Percentiles rank a stretch among this genome's conserved stretches.
Evolutionary conservation across 2,888 invertebrate species (phyloP).

Genomic region (Microctonus aethiopoides): DNA sequence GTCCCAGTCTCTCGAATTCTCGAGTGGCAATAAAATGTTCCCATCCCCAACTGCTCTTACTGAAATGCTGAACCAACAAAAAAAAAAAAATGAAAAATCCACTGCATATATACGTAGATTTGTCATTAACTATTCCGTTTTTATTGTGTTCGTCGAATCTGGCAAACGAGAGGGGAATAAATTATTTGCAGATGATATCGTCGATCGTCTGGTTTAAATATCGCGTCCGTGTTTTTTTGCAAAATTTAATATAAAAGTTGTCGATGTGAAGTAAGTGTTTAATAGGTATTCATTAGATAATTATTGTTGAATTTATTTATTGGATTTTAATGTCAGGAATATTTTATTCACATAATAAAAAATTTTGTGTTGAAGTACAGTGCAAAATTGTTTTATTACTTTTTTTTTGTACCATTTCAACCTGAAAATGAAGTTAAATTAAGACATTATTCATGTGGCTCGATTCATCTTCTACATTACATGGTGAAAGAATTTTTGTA

Average conservation of each 20-base stretch:
- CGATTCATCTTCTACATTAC: no score
- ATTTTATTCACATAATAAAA: no score
- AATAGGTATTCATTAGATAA: no score
- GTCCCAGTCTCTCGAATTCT: slow-evolving; percentile 11
- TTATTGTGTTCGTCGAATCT: slow-evolving; percentile 41
- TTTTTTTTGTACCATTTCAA: no score
- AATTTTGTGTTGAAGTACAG: no score
- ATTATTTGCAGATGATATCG: slow-evolving; percentile 43
- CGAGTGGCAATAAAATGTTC: slow-evolving; percentile 31
- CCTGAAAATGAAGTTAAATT: no score
- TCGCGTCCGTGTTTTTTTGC: slow-evolving; percentile 31
- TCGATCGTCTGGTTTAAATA: slow-evolving; percentile 16
- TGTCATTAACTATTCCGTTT: slow-evolving; percentile 37
- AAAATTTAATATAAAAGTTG: background rate
- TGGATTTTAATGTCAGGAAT: no score
- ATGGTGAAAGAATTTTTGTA: no score
- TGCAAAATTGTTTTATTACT: no score
- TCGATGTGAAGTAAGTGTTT: no score
- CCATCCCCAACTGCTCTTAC: slow-evolving; percentile 4
- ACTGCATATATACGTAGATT: slow-evolving; percentile 33
- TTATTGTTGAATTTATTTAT: no score
- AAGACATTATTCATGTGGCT: no score
- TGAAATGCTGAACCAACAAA: slow-evolving; percentile 7
- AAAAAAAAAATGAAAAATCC: slow-evolving; percentile 7
- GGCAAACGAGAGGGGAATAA: slow-evolving; percentile 41